These are phyloP conservation scores for Thalassoma bifasciatum DNA, from an alignment of 2,113 vertebrate species.

Conservation along the genomic window DNA sequence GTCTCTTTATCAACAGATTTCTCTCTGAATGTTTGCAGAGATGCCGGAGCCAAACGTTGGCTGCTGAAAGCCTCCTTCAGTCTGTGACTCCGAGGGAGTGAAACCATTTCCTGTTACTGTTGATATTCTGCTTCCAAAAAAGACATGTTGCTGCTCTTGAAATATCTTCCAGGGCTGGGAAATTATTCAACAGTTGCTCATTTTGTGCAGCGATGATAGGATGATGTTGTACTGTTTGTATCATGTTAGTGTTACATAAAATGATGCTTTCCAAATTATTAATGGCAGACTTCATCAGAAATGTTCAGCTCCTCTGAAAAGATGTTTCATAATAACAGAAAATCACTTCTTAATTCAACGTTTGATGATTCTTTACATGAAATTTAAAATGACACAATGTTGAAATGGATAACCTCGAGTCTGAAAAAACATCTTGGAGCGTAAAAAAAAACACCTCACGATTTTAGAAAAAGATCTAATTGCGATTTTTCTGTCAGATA, in stretches of 20 bases:
- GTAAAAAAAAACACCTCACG: no score
- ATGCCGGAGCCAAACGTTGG: not conserved
- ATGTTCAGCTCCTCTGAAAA: not conserved
- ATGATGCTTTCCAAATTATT: not conserved
- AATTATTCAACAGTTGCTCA: not conserved
- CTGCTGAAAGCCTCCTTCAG: not conserved
- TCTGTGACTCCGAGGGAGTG: not conserved
- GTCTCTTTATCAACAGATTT: conserved; percentile 35
- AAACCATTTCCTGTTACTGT: not conserved
- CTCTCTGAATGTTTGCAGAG: not conserved
- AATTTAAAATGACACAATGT: no score
- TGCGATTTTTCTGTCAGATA: no score
- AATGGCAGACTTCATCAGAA: not conserved
- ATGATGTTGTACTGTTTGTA: not conserved
- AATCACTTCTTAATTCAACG: not conserved
- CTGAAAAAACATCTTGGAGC: not conserved
- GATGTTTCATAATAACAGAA: not conserved
- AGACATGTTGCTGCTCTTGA: not conserved
- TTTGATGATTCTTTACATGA: not conserved
- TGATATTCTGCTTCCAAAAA: not conserved
- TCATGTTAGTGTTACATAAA: not conserved
- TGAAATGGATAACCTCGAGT: not conserved
- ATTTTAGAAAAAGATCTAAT: no score
- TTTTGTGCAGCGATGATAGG: no score
- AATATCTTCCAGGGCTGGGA: not conserved